These are phyloP conservation scores for Tyria jacobaeae DNA, from an alignment of 2,888 invertebrate genomes.

Conservation along the genomic window DNA sequence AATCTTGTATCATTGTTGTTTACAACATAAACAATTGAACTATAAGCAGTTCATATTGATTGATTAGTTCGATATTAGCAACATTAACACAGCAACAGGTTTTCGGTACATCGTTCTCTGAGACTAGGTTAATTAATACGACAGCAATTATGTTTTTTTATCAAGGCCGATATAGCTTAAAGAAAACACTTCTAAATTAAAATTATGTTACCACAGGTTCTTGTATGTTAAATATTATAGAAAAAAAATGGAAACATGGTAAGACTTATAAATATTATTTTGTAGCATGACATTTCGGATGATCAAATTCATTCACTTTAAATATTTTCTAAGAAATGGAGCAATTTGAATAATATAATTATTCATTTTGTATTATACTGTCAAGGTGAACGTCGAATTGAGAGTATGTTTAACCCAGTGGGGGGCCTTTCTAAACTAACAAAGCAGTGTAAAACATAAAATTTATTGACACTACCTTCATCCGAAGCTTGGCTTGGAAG, in stretches of 20 bases:
- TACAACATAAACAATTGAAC: neutral
- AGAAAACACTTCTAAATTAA: constrained; percentile 27
- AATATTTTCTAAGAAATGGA: constrained; percentile 12
- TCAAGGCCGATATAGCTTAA: constrained; percentile 27
- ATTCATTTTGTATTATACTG: constrained; percentile 37
- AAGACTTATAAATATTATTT: constrained; percentile 24
- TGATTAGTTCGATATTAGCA: neutral
- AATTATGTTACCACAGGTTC: constrained; percentile 17
- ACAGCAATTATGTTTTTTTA: constrained; percentile 11
- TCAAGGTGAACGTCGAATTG: constrained; percentile 32
- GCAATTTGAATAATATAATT: constrained; percentile 31
- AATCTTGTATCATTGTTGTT: constrained; percentile 43
- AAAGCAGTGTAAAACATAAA: constrained; percentile 51
- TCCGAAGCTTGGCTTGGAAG: constrained; percentile 33
- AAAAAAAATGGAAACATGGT: constrained; percentile 23
- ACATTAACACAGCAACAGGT: neutral
- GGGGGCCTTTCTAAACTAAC: constrained; percentile 46
- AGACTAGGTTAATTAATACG: constrained; percentile 32
- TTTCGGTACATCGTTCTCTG: constrained; percentile 13
- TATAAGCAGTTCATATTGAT: neutral
- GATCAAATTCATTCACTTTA: constrained; percentile 29
- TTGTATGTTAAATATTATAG: constrained; percentile 8
- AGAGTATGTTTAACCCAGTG: constrained; percentile 31
- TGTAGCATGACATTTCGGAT: constrained; percentile 25
- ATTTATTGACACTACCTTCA: constrained; percentile 62